Percentiles rank a stretch among this genome's conserved stretches.
Evolutionary conservation across 2,888 invertebrate species (phyloP).

Genomic region (Zaprionus obscuricornis): DNA sequence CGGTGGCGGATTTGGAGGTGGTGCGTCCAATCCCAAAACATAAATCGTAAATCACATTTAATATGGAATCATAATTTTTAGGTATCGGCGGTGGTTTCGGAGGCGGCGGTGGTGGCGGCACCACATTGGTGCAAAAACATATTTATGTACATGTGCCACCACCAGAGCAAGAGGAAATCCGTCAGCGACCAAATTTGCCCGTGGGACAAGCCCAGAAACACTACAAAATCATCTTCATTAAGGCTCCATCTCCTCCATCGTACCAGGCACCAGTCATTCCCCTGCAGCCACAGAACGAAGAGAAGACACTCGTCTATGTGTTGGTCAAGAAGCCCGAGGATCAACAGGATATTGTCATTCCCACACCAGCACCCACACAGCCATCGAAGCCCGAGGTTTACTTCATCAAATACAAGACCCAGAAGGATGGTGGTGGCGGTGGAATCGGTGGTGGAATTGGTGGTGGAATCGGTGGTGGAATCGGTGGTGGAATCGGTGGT

Average conservation of each 20-base stretch:
- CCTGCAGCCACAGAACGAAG: conserved; percentile 91
- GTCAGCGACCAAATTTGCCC: conserved; percentile 85
- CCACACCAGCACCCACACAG: conserved; percentile 90
- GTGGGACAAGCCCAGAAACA: conserved; percentile 92
- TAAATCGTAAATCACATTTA: no score
- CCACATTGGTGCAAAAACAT: conserved; percentile 90
- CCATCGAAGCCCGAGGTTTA: conserved; percentile 95
- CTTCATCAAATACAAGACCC: conserved; percentile 87
- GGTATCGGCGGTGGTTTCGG: conserved; percentile 49
- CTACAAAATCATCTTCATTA: conserved; percentile 96
- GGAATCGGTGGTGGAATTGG: conserved; percentile 66
- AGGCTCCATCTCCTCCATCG: conserved; percentile 93
- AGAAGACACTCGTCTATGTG: conserved; percentile 94
- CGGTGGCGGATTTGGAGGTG: conserved; percentile 46
- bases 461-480: conserved; percentile 55
- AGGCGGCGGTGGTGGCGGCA: conserved; percentile 80
- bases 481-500: conserved; percentile 49
- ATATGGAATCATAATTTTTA: no score
- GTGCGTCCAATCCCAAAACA: no score
- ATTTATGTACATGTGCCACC: conserved; percentile 96
- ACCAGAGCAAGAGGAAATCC: conserved; percentile 91
- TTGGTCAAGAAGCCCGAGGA: conserved; percentile 95
- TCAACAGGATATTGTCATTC: conserved; percentile 91
- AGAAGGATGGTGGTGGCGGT: conserved; percentile 79
- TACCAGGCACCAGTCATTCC: conserved; percentile 93